phyloP scores from a whole-genome alignment of 2,797 vertebrate species.

The Pipistrellus pygmaeus region DNA sequence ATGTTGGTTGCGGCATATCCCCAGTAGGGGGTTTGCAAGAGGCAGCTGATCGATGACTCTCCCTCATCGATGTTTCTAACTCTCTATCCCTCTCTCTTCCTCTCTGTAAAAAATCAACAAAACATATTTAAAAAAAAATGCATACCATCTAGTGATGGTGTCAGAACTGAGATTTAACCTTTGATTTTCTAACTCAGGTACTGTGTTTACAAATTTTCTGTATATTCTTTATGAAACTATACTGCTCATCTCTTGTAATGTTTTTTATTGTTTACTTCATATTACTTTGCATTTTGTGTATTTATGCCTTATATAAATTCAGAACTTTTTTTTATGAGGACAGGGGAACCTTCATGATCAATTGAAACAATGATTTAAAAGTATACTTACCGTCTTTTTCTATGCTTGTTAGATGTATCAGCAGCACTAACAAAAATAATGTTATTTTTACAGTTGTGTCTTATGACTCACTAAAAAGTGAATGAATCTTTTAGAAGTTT shows the following conservation, averaged over 20 bases:
- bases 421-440: not conserved
- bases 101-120: no score
- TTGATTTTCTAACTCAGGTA: conserved; percentile 41
- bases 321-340: not conserved
- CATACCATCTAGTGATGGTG: not conserved
- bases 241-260: not conserved
- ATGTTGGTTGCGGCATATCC: no score
- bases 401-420: not conserved
- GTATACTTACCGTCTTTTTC: not conserved
- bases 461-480: not conserved
- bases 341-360: not conserved
- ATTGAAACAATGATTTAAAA: conserved; percentile 41
- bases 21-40: no score
- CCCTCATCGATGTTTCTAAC: no score
- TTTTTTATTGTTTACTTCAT: conserved; percentile 40
- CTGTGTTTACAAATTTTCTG: not conserved
- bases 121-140: no score
- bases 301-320: conserved; percentile 18
- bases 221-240: not conserved
- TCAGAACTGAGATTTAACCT: not conserved
- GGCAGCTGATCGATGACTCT: no score
- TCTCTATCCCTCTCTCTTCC: no score
- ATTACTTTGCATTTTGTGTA: conserved; percentile 51
- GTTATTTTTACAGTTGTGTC: not conserved
- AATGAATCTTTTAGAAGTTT: conserved; percentile 20